phyloP scores from a whole-genome alignment of 2,888 invertebrate genomes.

The Hybos culiciformis region DNA sequence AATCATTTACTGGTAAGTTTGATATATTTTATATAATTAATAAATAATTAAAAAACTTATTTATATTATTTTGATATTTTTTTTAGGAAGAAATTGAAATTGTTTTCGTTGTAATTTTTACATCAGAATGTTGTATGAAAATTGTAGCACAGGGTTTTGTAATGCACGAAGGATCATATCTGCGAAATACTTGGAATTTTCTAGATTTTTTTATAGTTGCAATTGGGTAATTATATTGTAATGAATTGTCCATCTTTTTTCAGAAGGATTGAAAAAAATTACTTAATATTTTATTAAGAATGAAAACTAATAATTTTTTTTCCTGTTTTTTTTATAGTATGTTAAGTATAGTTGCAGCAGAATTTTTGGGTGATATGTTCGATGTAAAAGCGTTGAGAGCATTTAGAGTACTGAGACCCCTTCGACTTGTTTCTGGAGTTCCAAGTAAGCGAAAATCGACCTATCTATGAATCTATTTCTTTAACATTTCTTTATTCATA shows the following conservation, averaged over 20 bases:
- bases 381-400: slow-evolving; percentile 98
- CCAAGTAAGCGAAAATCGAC: slow-evolving; percentile 99
- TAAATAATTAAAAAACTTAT: background rate
- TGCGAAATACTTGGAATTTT: slow-evolving; percentile 98
- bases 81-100: slow-evolving; percentile 96
- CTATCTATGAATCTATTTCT: slow-evolving; percentile 25
- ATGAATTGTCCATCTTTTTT: too few species aligned
- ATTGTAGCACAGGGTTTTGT: slow-evolving; percentile 97
- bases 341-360: slow-evolving; percentile 80
- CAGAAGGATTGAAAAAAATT: too few species aligned
- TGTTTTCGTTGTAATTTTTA: slow-evolving; percentile 98
- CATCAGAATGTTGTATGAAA: slow-evolving; percentile 97
- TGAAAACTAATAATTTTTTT: too few species aligned
- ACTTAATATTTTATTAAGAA: too few species aligned
- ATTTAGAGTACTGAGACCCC: slow-evolving; percentile 92
- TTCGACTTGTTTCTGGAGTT: slow-evolving; percentile 95
- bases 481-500: background rate
- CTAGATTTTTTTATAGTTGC: slow-evolving; percentile 96
- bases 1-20: slow-evolving; percentile 93
- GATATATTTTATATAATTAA: slow-evolving; percentile 4
- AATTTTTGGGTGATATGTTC: slow-evolving; percentile 85
- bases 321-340: too few species aligned
- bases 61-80: slow-evolving; percentile 3
- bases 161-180: slow-evolving; percentile 93
- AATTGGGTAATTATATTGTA: too few species aligned